These are phyloP conservation scores for Ptyas mucosa DNA, from an alignment of 2,113 vertebrate species.

Conservation along the genomic window DNA sequence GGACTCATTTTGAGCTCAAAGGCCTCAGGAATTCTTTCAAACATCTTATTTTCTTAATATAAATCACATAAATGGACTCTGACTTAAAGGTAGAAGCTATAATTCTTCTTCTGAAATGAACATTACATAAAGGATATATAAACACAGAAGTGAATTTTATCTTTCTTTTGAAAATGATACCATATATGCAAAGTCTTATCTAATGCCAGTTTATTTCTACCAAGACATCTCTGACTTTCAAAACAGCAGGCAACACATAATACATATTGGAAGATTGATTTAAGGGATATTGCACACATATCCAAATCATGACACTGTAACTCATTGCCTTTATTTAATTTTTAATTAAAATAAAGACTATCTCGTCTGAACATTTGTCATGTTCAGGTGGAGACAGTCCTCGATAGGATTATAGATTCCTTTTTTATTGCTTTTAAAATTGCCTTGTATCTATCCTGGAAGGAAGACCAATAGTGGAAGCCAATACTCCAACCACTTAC, in stretches of 20 bases:
- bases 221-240: not conserved
- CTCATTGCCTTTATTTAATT: not conserved
- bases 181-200: not conserved
- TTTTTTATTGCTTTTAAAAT: slow-evolving; percentile 3
- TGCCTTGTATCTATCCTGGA: slow-evolving; percentile 13
- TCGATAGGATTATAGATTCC: not conserved
- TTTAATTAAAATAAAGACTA: slow-evolving; percentile 1
- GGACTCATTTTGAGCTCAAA: not conserved
- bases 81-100: not conserved
- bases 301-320: not conserved
- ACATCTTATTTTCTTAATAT: not conserved
- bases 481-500: slow-evolving; percentile 20
- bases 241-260: not conserved
- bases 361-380: not conserved
- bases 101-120: not conserved
- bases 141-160: not conserved
- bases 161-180: slow-evolving; percentile 12
- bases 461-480: slow-evolving; percentile 25
- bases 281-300: not conserved
- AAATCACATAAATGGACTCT: not conserved
- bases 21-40: not conserved
- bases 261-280: not conserved
- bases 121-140: not conserved
- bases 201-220: not conserved
- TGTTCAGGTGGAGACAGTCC: slow-evolving; percentile 2